phyloP scores from a whole-genome alignment of 2,797 vertebrate species.

The Nannoperca australis region DNA sequence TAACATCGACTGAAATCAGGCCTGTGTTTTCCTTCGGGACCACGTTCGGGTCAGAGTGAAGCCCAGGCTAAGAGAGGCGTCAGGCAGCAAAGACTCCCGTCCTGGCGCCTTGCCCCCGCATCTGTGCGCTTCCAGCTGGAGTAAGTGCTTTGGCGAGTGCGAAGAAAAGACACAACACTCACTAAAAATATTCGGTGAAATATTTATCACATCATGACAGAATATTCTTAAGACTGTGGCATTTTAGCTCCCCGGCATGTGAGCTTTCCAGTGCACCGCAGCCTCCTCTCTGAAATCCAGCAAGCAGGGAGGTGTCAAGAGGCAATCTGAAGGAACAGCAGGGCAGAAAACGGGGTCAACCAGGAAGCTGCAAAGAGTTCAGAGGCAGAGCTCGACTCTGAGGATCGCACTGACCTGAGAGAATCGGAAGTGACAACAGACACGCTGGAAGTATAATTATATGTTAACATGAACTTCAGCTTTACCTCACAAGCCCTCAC shows the following conservation, averaged over 20 bases:
- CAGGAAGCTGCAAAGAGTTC: slow-evolving; percentile 42
- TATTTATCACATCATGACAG: slow-evolving; percentile 78
- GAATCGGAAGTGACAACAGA: slow-evolving; percentile 39
- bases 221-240: slow-evolving; percentile 72
- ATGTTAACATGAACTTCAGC: slow-evolving; percentile 26
- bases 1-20: slow-evolving; percentile 48
- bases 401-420: slow-evolving; percentile 22
- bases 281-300: slow-evolving; percentile 41
- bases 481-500: slow-evolving; percentile 20
- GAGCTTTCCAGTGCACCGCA: slow-evolving; percentile 49
- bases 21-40: slow-evolving; percentile 39
- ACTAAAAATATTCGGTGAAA: slow-evolving; percentile 81
- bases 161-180: slow-evolving; percentile 59
- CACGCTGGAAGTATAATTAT: slow-evolving; percentile 19
- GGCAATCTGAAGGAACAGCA: slow-evolving; percentile 36
- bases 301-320: slow-evolving; percentile 51
- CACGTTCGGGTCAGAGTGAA: slow-evolving; percentile 39
- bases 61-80: slow-evolving; percentile 38
- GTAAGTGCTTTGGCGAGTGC: slow-evolving; percentile 60
- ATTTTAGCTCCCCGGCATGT: slow-evolving; percentile 61
- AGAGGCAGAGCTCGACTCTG: slow-evolving; percentile 37
- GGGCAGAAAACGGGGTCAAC: slow-evolving; percentile 56
- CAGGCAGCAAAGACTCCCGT: slow-evolving; percentile 21
- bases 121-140: slow-evolving; percentile 47
- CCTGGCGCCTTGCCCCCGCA: slow-evolving; percentile 28